phyloP scores from a whole-genome alignment of 1,140 invertebrate genomes.

The Neuroterus valhalla region DNA sequence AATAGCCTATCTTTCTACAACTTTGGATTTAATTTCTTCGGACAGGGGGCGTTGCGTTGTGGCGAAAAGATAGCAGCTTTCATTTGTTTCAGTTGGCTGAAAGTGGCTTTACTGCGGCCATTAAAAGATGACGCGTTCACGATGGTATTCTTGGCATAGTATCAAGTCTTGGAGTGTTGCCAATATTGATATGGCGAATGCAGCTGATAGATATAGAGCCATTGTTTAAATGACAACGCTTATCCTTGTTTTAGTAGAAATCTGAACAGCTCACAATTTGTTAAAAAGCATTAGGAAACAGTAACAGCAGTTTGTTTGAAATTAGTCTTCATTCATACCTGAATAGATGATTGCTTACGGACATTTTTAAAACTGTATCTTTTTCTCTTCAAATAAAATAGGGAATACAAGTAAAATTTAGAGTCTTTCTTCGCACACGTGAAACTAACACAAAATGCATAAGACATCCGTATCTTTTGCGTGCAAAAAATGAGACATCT shows the following conservation, averaged over 20 bases:
- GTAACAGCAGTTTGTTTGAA: too few species aligned
- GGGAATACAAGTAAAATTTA: too few species aligned
- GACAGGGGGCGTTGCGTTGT: neutral
- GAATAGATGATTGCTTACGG: too few species aligned
- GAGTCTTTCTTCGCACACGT: too few species aligned
- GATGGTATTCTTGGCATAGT: constrained; percentile 15
- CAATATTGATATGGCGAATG: constrained; percentile 50
- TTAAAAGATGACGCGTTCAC: constrained; percentile 52
- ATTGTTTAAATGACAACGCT: neutral
- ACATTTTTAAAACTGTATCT: too few species aligned
- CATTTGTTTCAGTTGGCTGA: constrained; percentile 28
- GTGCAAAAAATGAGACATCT: too few species aligned
- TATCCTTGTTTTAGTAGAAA: neutral
- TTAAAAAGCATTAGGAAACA: too few species aligned
- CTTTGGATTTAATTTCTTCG: constrained; percentile 13
- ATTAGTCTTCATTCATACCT: too few species aligned
- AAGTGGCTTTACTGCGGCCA: constrained; percentile 49
- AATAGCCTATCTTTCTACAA: constrained; percentile 32
- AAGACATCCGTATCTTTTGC: too few species aligned
- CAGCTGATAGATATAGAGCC: constrained; percentile 33
- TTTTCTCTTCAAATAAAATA: too few species aligned
- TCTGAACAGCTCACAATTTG: neutral
- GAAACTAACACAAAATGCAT: too few species aligned
- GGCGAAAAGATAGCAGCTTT: constrained; percentile 23
- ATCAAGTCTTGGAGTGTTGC: constrained; percentile 48